Evolutionary conservation across 2,888 invertebrate genomes (phyloP).

Genomic region (Venustoraphidia nigricollis): DNA sequence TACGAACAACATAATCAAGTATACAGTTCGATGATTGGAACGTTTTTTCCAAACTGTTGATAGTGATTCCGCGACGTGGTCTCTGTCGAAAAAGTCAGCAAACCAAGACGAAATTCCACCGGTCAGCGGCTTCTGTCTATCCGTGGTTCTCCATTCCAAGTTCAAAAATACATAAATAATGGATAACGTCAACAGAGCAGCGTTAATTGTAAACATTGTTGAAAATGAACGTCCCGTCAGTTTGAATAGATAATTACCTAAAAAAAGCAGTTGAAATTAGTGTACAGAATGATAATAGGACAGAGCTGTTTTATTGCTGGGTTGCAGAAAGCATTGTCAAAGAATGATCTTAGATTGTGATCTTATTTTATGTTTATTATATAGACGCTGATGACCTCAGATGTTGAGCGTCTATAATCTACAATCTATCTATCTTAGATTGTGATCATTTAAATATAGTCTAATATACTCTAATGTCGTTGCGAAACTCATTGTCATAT

Average conservation of each 20-base stretch:
- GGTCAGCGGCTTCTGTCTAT: slow-evolving; percentile 42
- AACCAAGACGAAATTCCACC: slow-evolving; percentile 39
- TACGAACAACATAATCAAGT: slow-evolving; percentile 49
- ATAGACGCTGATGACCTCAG: too few species aligned
- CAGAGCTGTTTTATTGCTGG: too few species aligned
- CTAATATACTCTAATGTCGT: too few species aligned
- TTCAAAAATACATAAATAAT: slow-evolving; percentile 45
- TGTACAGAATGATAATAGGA: too few species aligned
- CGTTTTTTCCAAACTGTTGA: slow-evolving; percentile 44
- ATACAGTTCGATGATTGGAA: slow-evolving; percentile 37
- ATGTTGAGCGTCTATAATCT: too few species aligned
- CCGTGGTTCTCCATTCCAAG: slow-evolving; percentile 54
- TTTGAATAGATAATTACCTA: slow-evolving; percentile 44
- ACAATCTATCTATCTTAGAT: too few species aligned
- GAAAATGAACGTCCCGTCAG: slow-evolving; percentile 49
- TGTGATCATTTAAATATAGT: too few species aligned
- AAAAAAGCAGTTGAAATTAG: slow-evolving; percentile 34
- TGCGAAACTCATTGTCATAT: too few species aligned
- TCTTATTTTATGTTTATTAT: too few species aligned
- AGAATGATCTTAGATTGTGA: too few species aligned
- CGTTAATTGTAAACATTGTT: slow-evolving; percentile 58
- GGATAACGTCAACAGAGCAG: slow-evolving; percentile 39
- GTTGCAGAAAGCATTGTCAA: too few species aligned
- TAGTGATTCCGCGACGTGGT: slow-evolving; percentile 47
- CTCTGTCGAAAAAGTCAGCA: slow-evolving; percentile 53